phyloP scores from a whole-genome alignment of 2,888 invertebrate species.

The Chymomyza caudatula region DNA sequence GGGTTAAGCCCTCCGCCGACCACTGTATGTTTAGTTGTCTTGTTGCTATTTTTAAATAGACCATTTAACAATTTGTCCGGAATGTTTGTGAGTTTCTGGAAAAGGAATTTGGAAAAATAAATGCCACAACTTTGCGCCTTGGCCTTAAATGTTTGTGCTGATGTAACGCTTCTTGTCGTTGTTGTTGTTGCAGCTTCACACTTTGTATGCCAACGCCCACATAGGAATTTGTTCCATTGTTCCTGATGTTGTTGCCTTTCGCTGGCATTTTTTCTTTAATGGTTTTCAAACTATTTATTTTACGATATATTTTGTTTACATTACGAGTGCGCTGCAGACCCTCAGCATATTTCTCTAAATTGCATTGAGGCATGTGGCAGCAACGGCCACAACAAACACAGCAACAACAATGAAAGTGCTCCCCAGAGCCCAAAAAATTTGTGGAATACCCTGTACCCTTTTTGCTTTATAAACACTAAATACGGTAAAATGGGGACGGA shows the following conservation, averaged over 20 bases:
- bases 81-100: constrained; percentile 28
- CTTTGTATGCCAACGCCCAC: background rate
- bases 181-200: constrained; percentile 28
- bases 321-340: constrained; percentile 26
- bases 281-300: constrained; percentile 65
- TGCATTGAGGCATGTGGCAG: constrained; percentile 52
- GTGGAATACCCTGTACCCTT: no score
- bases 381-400: background rate
- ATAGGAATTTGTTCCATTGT: background rate
- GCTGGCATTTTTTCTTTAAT: constrained; percentile 41
- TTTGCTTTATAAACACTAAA: no score
- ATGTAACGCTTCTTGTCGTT: background rate
- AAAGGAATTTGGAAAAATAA: constrained; percentile 41
- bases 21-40: constrained; percentile 26
- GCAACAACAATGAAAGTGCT: constrained; percentile 35
- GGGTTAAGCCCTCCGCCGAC: constrained; percentile 54
- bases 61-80: constrained; percentile 54
- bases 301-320: constrained; percentile 70
- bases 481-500: no score
- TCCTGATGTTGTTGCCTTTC: constrained; percentile 7
- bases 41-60: background rate
- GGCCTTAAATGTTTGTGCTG: constrained; percentile 25
- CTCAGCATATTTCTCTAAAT: constrained; percentile 55
- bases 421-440: constrained; percentile 18
- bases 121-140: constrained; percentile 48